Percentiles rank a stretch among this genome's conserved stretches.
phyloP scores from a whole-genome alignment of 2,797 vertebrate genomes.

The Coracias cyanogaster region DNA sequence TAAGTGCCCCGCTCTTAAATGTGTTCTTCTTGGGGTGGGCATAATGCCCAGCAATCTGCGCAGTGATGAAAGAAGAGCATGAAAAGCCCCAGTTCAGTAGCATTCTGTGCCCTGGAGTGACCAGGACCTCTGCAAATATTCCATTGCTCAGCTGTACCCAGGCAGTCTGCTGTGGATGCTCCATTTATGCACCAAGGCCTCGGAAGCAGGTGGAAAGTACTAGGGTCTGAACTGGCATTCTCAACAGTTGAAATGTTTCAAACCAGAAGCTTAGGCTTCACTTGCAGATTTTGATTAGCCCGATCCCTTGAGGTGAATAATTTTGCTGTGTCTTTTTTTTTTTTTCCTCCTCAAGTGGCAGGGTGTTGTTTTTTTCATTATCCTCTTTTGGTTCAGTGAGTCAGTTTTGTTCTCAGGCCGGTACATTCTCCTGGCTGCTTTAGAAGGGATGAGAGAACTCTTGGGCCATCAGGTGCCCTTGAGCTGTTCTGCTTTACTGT shows the following conservation, averaged over 20 bases:
- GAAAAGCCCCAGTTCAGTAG: neutral
- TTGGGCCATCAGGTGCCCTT: neutral
- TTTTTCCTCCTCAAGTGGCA: neutral
- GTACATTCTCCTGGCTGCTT: neutral
- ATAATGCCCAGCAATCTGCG: neutral
- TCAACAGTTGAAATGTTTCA: neutral
- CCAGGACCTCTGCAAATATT: neutral
- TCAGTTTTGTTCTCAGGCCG: neutral
- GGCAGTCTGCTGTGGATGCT: neutral
- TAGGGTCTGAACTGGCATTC: neutral
- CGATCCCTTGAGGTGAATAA: neutral
- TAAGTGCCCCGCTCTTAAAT: neutral
- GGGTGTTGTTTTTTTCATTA: neutral
- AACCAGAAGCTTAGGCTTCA: neutral
- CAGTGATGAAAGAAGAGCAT: neutral
- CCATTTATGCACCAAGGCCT: neutral
- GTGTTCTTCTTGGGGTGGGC: neutral
- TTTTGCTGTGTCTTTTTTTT: neutral
- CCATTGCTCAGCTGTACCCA: neutral
- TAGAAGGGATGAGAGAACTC: neutral
- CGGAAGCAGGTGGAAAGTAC: neutral
- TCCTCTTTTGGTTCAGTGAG: neutral
- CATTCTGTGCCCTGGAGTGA: neutral
- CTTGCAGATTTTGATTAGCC: neutral
- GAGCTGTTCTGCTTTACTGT: conserved; percentile 8